Percentiles rank a stretch among this genome's conserved stretches.
phyloP scores from a whole-genome alignment of 2,113 vertebrate species.

The Malurus cyaneus region DNA sequence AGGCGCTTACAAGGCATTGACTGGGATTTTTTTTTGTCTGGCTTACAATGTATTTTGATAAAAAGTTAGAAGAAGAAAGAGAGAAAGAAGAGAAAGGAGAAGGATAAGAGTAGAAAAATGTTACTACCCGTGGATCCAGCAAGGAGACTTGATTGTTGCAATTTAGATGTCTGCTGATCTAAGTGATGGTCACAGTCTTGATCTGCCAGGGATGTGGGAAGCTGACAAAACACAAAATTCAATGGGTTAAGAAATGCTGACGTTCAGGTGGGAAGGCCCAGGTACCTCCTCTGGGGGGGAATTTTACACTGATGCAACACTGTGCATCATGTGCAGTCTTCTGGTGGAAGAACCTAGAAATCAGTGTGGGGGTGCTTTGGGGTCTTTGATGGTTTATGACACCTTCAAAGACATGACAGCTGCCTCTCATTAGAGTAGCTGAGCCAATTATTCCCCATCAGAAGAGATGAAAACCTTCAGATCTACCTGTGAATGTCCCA shows the following conservation, averaged over 20 bases:
- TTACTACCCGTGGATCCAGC: background rate
- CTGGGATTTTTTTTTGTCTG: background rate
- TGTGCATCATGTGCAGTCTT: background rate
- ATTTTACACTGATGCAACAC: background rate
- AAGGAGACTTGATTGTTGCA: background rate
- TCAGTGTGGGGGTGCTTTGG: background rate
- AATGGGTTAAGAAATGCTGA: accelerated
- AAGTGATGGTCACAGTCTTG: background rate
- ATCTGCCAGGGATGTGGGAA: background rate
- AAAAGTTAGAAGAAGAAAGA: background rate
- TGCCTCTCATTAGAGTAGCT: background rate
- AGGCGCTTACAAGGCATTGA: background rate
- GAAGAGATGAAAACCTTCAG: background rate
- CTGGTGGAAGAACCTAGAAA: background rate
- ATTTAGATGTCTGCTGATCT: background rate
- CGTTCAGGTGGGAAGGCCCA: background rate
- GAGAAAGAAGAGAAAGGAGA: background rate
- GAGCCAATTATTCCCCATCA: background rate
- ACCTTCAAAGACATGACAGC: background rate
- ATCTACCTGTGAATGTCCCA: background rate
- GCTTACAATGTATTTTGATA: background rate
- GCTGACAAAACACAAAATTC: background rate
- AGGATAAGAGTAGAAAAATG: background rate
- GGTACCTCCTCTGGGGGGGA: background rate
- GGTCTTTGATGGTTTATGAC: background rate